Evolutionary conservation across 2,888 invertebrate genomes (phyloP), one percentile per base, ranked within the genome.

Genomic region (Boloria euphrosyne): DNA sequence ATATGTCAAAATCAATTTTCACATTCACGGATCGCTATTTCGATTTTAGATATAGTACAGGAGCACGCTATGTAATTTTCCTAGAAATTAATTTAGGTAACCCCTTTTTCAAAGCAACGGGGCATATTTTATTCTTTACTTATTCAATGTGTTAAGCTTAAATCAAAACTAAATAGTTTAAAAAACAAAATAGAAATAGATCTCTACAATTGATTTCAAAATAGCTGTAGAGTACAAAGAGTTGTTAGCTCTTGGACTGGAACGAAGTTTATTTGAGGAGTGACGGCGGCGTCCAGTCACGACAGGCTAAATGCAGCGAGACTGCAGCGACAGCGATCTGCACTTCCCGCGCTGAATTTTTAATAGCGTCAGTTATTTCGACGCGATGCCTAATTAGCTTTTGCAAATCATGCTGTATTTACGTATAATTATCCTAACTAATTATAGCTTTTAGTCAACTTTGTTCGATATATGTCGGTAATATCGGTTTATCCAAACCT

Each of bases 1-100:
- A 79, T 78, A 85, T 89, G 87, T 89, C 89, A 86, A 85, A 89
- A 89, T 87, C 87, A 89, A 88, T 89, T 87, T 88, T 81, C 85
- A 83, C 85, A 79, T 86, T 87, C 85, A 85, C 82, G 84, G 84
- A 78, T 83, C 76, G 84, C 89, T 90, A 89, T 90, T 90, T 87
- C 82, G 81, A 83, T 82, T 83, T 80, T 81, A 78, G 75, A 71
- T 69, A 49, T 82, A 82, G 83, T 62, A 69, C 68, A 68, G 71
- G 82, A 83, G 66, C 50, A 50, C 18, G 16, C 17, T 4, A 13
- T 1, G 7, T 4, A 10, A 46, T 22, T 57, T 22, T 57, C 46
- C 22, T n/a, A 46, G 22, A 57, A 46, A 13, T 38, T 2, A 38
- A 10, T 38, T 38, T 10, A 10, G 3, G 31, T 38, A 38, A 38